Percentiles rank a stretch among this genome's conserved stretches.
Conservation (phyloP, 1,140 invertebrate species). For the Philaenus spumarius region DNA sequence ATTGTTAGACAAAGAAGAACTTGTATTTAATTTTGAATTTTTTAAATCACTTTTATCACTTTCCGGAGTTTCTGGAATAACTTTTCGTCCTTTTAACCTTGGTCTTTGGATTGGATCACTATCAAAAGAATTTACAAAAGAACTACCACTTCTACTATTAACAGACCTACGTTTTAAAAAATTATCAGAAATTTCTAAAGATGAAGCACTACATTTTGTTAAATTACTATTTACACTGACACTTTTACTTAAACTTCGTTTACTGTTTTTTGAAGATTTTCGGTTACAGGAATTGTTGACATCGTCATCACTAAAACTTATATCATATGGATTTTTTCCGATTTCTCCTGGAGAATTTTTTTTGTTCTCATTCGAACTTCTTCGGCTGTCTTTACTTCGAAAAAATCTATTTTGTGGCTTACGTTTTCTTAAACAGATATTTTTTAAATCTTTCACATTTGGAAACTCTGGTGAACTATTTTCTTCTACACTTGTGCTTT, state of each 20-base stretch:
- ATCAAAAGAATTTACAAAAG: neutral
- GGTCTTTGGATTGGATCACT: neutral
- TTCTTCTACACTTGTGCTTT: too few species aligned
- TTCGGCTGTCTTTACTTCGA: too few species aligned
- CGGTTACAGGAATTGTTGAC: neutral
- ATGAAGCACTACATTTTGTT: neutral
- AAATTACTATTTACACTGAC: neutral
- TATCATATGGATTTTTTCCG: too few species aligned
- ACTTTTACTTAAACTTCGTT: neutral
- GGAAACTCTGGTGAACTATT: too few species aligned
- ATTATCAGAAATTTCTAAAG: neutral
- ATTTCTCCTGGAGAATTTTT: too few species aligned
- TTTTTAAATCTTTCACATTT: too few species aligned
- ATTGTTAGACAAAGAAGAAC: neutral
- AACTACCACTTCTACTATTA: neutral
- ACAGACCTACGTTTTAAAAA: neutral
- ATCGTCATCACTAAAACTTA: neutral
- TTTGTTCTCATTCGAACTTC: too few species aligned
- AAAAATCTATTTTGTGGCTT: too few species aligned
- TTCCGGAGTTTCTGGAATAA: slow-evolving; percentile 2
- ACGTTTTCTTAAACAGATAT: too few species aligned
- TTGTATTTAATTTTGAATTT: neutral
- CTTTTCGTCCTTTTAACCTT: neutral
- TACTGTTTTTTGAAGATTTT: neutral
- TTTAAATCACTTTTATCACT: neutral